Conservation (phyloP, 2,888 invertebrate genomes). For the Julus scandinavius region DNA sequence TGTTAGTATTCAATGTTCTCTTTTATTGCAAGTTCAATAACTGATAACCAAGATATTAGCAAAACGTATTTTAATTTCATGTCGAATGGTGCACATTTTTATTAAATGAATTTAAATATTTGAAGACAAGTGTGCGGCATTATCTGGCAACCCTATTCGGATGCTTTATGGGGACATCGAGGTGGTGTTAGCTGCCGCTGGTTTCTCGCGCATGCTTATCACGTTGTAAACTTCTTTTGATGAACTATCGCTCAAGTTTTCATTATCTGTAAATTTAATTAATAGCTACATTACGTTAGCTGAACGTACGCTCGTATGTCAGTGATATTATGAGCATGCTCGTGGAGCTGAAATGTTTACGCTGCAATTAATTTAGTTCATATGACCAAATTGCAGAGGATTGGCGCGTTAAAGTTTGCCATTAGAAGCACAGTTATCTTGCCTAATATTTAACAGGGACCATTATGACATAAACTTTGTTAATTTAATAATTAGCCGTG, state of each 20-base stretch:
- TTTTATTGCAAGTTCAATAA: not conserved
- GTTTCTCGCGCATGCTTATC: not conserved
- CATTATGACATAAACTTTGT: not conserved
- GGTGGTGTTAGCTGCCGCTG: not conserved
- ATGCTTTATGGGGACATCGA: not conserved
- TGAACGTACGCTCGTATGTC: not conserved
- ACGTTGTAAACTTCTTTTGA: not conserved
- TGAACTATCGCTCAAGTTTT: constrained; percentile 13
- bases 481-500: not conserved
- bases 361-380: not conserved
- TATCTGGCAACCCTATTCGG: not conserved
- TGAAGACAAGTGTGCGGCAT: not conserved
- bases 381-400: not conserved
- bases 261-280: constrained; percentile 25
- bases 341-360: not conserved
- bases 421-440: not conserved
- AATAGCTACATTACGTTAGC: not conserved
- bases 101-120: too few species aligned
- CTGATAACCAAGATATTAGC: not conserved
- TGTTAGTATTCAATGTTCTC: not conserved
- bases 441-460: not conserved
- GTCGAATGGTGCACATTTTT: not conserved
- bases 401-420: not conserved
- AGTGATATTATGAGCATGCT: not conserved
- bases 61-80: not conserved